Conservation (phyloP, 30 jellyfish, hydroid and myxozoan species). For the Cassiopea andromeda region DNA sequence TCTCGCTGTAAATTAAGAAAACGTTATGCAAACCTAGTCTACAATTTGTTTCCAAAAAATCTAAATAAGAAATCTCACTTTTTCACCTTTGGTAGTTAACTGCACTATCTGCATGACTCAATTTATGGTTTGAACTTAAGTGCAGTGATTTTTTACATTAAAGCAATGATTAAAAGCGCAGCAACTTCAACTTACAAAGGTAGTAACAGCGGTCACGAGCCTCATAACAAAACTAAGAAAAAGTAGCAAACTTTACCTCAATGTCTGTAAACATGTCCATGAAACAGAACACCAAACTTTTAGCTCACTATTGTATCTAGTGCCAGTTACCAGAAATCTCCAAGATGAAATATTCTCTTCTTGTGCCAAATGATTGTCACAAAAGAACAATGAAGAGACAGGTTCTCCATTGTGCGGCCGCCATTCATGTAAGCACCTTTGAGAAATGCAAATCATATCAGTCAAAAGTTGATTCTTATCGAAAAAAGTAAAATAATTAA, state of each 20-base stretch:
- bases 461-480: not conserved
- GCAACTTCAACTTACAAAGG: too few species aligned
- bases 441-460: not conserved
- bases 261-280: conserved; percentile 88
- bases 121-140: too few species aligned
- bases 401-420: conserved; percentile 97
- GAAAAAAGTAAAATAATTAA: not conserved
- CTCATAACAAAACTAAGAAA: not conserved
- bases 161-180: too few species aligned
- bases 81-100: too few species aligned
- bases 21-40: too few species aligned
- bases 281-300: conserved; percentile 98
- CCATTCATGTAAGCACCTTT: conserved; percentile 95
- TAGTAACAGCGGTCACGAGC: too few species aligned
- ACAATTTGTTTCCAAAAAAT: too few species aligned
- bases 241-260: conserved; percentile 53
- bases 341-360: conserved; percentile 84
- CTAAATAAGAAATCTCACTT: too few species aligned
- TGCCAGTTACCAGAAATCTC: conserved; percentile 95
- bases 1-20: too few species aligned
- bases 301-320: conserved; percentile 70
- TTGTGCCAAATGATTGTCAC: conserved; percentile 79
- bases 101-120: too few species aligned
- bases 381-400: conserved; percentile 78
- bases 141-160: too few species aligned